phyloP scores from a whole-genome alignment of 1,140 invertebrate species.

The Thaumetopoea pityocampa region DNA sequence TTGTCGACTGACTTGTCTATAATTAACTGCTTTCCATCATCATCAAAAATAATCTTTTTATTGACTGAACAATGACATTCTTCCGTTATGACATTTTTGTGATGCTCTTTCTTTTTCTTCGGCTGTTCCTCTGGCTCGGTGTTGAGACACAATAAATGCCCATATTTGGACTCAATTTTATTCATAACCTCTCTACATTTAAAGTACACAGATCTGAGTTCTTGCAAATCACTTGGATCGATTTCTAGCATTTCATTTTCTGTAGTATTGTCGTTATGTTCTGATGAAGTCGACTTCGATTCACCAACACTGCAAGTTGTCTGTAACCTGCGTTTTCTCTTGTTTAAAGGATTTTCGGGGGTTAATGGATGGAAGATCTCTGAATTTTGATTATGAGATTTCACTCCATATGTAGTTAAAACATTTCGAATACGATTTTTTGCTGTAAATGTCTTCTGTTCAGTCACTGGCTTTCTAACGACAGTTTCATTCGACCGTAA shows the following conservation, averaged over 20 bases:
- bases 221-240: constrained; percentile 40
- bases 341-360: too few species aligned
- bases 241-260: too few species aligned
- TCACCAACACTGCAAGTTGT: too few species aligned
- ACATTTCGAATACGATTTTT: too few species aligned
- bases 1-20: constrained; percentile 25
- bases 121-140: not conserved
- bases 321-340: too few species aligned
- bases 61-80: constrained; percentile 42
- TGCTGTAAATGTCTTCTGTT: too few species aligned
- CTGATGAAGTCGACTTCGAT: constrained; percentile 1
- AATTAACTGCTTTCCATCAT: constrained; percentile 38
- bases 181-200: constrained; percentile 48
- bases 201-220: constrained; percentile 42
- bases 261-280: constrained; percentile 3
- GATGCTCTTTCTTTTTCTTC: constrained; percentile 5
- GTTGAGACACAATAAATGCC: constrained; percentile 47
- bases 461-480: too few species aligned
- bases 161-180: constrained; percentile 63
- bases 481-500: too few species aligned
- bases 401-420: too few species aligned
- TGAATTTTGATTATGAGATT: too few species aligned
- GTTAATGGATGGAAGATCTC: too few species aligned
- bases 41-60: constrained; percentile 57
- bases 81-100: constrained; percentile 11